Evolutionary conservation across 2,113 vertebrate genomes (phyloP), one percentile per base, ranked within the genome.

Genomic region (Mustelus asterias): DNA sequence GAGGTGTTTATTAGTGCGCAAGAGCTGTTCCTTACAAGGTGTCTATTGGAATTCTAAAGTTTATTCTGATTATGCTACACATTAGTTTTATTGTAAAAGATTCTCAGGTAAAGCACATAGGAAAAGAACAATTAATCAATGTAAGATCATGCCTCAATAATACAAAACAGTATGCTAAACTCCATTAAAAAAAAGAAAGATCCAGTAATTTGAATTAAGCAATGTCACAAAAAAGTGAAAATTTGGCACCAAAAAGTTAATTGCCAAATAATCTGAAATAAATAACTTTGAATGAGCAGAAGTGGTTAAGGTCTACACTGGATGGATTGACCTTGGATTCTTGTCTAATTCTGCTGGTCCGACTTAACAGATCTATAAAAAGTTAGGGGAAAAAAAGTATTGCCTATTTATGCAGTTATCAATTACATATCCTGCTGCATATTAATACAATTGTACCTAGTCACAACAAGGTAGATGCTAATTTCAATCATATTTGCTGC

Each of bases 1-100:
- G 89, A 93, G 89, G 89, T 93, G 89, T 37, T 93, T 65, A 65
- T 67, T 93, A 65, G 33, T 63, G 54, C n/a, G 88, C 88, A 41
- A 60, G n/a, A 60, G 18, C 29, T 63, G 13, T 63, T 92, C 37
- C 60, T 65, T 67, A 9, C 11, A 93, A 44, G 58, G 60, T 65
- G 18, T n/a, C 65, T 37, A 65, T 67, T 37, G 60, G 60, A 29
- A 93, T 67, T 65, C 60, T 6, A 37, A 65, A 65, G 60, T 93
- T 65, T 93, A 65, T 22, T 83, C 18, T 3, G 20, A 44, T 93
- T 93, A 67, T 33, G 13, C 54, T 60, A 60, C 29, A n/a, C 10
- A 29, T 90, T 60, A 33, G 26, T 26, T 90, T 90, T 90, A 16
- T 33, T 6, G 4, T 90, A 60, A 16, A 90, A 83, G 58, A n/a